These are phyloP conservation scores for Odontothrips loti DNA, from an alignment of 2,888 invertebrate species.

Conservation along the genomic window DNA sequence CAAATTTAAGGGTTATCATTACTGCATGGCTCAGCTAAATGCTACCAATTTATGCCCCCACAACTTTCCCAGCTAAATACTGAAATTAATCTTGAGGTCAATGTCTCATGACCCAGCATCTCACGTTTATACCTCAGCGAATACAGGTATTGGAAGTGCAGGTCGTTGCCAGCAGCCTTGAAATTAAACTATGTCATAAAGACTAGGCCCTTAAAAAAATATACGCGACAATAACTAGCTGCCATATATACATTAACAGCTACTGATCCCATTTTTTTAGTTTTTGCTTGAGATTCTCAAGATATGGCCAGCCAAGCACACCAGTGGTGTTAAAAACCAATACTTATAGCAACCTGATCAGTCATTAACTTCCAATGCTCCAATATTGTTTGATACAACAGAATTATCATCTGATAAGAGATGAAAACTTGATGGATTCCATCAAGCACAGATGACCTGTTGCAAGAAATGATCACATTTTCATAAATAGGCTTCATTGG, in stretches of 20 bases:
- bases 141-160: slow-evolving; percentile 21
- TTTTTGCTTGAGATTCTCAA: slow-evolving; percentile 26
- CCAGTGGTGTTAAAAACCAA: slow-evolving; percentile 11
- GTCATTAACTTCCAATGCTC: slow-evolving; percentile 11
- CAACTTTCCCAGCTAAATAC: slow-evolving; percentile 15
- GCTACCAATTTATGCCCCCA: slow-evolving; percentile 16
- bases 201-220: slow-evolving; percentile 26
- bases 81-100: slow-evolving; percentile 4
- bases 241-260: slow-evolving; percentile 19
- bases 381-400: slow-evolving; percentile 2
- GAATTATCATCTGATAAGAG: background rate
- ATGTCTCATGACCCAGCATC: slow-evolving; percentile 19
- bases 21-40: slow-evolving; percentile 12
- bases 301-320: slow-evolving; percentile 25
- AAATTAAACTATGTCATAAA: slow-evolving; percentile 23
- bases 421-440: background rate
- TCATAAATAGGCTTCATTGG: slow-evolving; percentile 25
- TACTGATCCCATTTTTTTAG: slow-evolving; percentile 20
- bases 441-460: slow-evolving; percentile 12
- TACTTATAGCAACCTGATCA: slow-evolving; percentile 25
- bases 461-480: background rate
- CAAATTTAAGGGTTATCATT: background rate
- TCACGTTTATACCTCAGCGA: background rate
- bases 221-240: slow-evolving; percentile 18
- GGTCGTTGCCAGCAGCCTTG: slow-evolving; percentile 25